Conservation (phyloP, 2,888 invertebrate genomes). For the Ectemnius lituratus region DNA sequence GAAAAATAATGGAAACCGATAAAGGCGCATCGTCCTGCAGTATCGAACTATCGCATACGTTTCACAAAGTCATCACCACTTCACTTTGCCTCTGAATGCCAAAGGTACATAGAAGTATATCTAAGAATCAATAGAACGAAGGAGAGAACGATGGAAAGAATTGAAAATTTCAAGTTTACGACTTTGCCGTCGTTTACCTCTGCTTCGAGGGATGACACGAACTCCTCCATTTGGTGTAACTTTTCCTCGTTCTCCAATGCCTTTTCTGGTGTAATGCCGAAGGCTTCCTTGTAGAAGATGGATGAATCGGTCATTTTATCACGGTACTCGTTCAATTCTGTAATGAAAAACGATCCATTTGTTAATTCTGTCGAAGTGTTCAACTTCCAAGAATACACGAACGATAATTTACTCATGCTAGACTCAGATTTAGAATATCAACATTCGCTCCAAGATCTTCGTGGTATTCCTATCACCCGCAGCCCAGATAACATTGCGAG, state of each 20-base stretch:
- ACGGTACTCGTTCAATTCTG: conserved; percentile 68
- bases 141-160: too few species aligned
- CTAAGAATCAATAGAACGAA: neutral
- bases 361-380: conserved; percentile 17
- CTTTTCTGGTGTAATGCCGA: conserved; percentile 71
- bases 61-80: neutral
- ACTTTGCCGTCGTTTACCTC: conserved; percentile 61
- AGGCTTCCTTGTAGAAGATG: conserved; percentile 69
- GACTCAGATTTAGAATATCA: too few species aligned
- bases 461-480: too few species aligned
- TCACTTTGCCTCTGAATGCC: neutral
- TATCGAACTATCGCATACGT: conserved; percentile 7
- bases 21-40: conserved; percentile 5
- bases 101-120: neutral
- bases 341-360: conserved; percentile 15
- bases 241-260: conserved; percentile 72
- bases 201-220: conserved; percentile 71
- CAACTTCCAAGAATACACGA: neutral
- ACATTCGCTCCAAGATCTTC: too few species aligned
- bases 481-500: too few species aligned
- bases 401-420: too few species aligned
- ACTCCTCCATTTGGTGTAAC: conserved; percentile 71
- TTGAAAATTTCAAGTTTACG: too few species aligned
- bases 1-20: conserved; percentile 10
- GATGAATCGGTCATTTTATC: conserved; percentile 64